Evolutionary conservation across 1,140 invertebrate species (phyloP).

Genomic region (Seison nebaliae): DNA sequence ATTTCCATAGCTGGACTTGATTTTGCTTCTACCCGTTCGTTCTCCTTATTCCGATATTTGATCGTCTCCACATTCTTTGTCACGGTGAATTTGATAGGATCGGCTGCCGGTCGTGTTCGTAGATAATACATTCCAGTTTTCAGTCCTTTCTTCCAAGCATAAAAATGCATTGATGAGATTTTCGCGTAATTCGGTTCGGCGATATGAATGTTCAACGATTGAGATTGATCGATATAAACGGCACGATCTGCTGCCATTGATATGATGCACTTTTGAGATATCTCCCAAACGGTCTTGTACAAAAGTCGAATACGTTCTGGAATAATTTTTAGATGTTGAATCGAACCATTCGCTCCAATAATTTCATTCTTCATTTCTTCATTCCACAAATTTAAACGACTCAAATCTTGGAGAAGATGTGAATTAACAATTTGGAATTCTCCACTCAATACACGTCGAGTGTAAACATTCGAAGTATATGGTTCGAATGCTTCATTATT

Average conservation of each 20-base stretch:
- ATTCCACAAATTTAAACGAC: conserved; percentile 63
- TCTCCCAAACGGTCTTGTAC: conserved; percentile 97
- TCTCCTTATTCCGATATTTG: conserved; percentile 4
- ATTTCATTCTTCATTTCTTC: conserved; percentile 85
- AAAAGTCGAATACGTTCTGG: conserved; percentile 61
- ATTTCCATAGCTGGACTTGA: conserved; percentile 9
- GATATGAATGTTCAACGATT: conserved; percentile 84
- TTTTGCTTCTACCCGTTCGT: neutral
- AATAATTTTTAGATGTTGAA: conserved; percentile 59
- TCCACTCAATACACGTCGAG: conserved; percentile 64
- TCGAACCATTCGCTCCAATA: conserved; percentile 67
- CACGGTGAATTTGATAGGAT: conserved; percentile 87
- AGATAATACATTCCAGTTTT: conserved; percentile 99
- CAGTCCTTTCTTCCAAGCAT: conserved; percentile 73
- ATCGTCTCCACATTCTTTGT: conserved; percentile 40
- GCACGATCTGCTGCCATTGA: conserved; percentile 92
- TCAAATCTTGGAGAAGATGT: conserved; percentile 70
- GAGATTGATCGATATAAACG: conserved; percentile 92
- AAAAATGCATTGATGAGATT: conserved; percentile 88
- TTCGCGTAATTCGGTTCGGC: conserved; percentile 71
- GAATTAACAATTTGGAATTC: conserved; percentile 75
- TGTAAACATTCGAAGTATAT: conserved; percentile 89
- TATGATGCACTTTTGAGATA: conserved; percentile 67
- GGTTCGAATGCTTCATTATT: conserved; percentile 97
- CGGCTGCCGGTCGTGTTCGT: conserved; percentile 72